These are phyloP conservation scores for Microvelia longipes DNA, from an alignment of 1,140 invertebrate species.

Conservation along the genomic window DNA sequence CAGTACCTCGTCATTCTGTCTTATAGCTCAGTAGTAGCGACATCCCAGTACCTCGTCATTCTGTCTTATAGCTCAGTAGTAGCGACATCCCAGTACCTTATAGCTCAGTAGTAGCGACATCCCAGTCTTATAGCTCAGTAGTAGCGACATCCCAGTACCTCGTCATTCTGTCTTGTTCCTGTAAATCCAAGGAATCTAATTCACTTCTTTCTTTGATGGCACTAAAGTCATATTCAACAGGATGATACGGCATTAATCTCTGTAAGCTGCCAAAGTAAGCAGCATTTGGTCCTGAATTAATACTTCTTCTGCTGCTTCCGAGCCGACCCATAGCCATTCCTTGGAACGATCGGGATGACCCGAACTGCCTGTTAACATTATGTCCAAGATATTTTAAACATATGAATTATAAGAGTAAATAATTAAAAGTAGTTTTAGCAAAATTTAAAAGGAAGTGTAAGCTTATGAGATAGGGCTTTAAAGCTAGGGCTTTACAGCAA, in stretches of 20 bases:
- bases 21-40: too few relatives aligned
- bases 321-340: conserved; percentile 33
- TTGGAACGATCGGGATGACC: conserved; percentile 57
- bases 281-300: conserved; percentile 58
- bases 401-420: too few relatives aligned
- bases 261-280: conserved; percentile 73
- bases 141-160: conserved; percentile 76
- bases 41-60: too few relatives aligned
- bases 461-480: too few relatives aligned
- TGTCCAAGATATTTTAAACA: too few relatives aligned
- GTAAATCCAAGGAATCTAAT: conserved; percentile 53
- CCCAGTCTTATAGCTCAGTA: conserved; percentile 60
- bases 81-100: too few relatives aligned
- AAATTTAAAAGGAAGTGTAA: too few relatives aligned
- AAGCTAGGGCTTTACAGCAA: too few relatives aligned
- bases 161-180: conserved; percentile 55
- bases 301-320: conserved; percentile 29
- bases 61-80: too few relatives aligned
- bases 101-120: too few relatives aligned
- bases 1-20: too few relatives aligned
- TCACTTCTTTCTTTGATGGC: conserved; percentile 52
- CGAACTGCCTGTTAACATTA: conserved; percentile 41
- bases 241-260: conserved; percentile 62
- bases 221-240: conserved; percentile 62
- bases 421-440: too few relatives aligned